A percentile compares a stretch with the other conserved stretches of the same genome.
Conservation (phyloP, 2,113 vertebrate species). For the Chinchilla lanigera region DNA sequence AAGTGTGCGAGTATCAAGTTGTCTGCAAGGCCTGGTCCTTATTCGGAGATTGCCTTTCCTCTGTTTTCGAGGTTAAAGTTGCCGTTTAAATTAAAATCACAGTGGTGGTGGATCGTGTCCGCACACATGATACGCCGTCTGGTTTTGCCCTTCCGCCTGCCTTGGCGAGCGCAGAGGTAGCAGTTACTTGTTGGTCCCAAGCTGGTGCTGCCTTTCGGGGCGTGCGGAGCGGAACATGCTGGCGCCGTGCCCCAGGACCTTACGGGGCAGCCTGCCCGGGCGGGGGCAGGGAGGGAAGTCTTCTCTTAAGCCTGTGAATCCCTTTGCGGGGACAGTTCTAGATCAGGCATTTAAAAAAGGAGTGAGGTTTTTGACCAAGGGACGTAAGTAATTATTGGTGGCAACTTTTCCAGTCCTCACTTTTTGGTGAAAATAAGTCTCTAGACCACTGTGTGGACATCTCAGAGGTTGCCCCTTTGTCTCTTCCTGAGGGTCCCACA, state of each 20-base stretch:
- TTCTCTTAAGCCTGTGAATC: background rate
- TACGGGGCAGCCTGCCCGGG: background rate
- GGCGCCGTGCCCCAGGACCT: background rate
- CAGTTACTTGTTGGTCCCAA: background rate
- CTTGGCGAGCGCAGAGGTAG: background rate
- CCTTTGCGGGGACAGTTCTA: background rate
- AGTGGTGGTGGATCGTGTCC: background rate
- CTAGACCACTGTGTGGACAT: background rate
- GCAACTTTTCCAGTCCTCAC: background rate
- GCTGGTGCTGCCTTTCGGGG: background rate
- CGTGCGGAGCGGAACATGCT: background rate
- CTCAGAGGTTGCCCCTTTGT: background rate
- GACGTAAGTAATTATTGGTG: background rate
- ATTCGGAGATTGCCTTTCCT: background rate
- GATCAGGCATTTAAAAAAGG: conserved; percentile 3
- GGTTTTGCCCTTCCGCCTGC: background rate
- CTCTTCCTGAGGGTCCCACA: background rate
- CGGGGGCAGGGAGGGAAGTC: background rate
- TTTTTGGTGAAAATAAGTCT: background rate
- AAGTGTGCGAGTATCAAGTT: background rate
- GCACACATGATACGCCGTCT: background rate
- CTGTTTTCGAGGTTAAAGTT: background rate
- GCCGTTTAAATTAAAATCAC: conserved; percentile 40
- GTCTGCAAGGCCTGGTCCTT: background rate
- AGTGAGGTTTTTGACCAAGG: background rate